Base-by-base conservation (phyloP, 2,888 invertebrate species). In the Nephrocerus scutellatus region DNA sequence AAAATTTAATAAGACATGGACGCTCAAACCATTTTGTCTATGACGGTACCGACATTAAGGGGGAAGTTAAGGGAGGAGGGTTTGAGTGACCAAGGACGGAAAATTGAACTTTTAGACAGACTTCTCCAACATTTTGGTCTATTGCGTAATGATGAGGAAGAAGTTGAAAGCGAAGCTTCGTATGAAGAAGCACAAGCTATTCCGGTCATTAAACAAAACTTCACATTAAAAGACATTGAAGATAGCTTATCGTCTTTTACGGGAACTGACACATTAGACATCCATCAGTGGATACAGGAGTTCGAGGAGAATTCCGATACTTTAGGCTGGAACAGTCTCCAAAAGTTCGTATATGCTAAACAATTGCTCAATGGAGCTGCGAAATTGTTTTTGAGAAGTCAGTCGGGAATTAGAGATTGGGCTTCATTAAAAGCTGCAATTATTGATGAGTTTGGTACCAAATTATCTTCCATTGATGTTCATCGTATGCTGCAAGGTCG, bases 401-500 rank as follows among this genome's bases (percentile, higher is more conserved):
- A n/a, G n/a, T n/a, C n/a, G n/a, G n/a, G n/a, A n/a, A n/a, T 45
- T 16, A 39, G 16, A 4, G 32, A 39, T 25, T 50, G 46, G 44
- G 3, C 7, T 19, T 14, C 39, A 1, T 25, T 48, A n/a, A 46
- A 47, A 26, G 14, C 14, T 13, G 5, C 19, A 2, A 21, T 48
- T 14, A 12, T 22, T 2, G 26, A 25, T 1, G 50, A 50, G 30
- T 45, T 45, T 28, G 32, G 43, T n/a, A 5, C 14, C 5, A 31
- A 15, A 3, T 7, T 41, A 5, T 43, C 39, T 2, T 41, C 35
- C 7, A 36, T 32, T 2, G 36, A 45, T 19, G 32, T 47, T 3
- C 39, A 42, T 18, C 28, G 30, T 9, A 23, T 30, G 20, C 23
- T 43, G 9, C 38, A 43, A 4, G 39, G 18, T 10, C 31, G 44